Conservation (phyloP, 2,113 vertebrate genomes). For the Hypocryptadius cinnamomeus region DNA sequence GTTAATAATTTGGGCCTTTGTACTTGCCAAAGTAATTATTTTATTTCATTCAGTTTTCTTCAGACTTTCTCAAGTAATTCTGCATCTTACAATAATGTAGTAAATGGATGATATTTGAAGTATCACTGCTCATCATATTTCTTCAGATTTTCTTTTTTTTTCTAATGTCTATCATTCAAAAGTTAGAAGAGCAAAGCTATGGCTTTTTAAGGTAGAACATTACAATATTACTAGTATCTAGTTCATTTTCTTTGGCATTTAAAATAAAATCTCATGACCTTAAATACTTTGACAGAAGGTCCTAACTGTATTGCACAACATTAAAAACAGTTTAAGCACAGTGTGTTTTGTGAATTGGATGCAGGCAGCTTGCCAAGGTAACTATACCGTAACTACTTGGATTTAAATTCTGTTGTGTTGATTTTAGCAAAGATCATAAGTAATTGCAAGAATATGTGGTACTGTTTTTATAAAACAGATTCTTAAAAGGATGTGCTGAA, state of each 20-base stretch:
- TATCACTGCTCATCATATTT: background rate
- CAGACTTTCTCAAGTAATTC: background rate
- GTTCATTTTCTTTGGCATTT: conserved; percentile 46
- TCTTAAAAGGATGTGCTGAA: background rate
- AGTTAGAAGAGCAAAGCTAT: background rate
- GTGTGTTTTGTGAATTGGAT: conserved; percentile 38
- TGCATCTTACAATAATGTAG: background rate
- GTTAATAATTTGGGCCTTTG: background rate
- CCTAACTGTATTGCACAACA: conserved; percentile 29
- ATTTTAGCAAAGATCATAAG: conserved; percentile 27
- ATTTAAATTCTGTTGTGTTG: conserved; percentile 30
- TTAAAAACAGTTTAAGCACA: conserved; percentile 43
- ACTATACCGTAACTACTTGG: conserved; percentile 9
- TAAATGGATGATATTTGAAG: background rate
- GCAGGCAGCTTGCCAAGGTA: conserved; percentile 40
- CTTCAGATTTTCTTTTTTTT: background rate
- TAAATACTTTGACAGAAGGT: conserved; percentile 31
- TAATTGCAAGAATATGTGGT: background rate
- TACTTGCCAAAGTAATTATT: background rate
- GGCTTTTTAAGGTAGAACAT: conserved; percentile 9
- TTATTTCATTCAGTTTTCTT: background rate
- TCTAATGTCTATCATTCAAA: background rate
- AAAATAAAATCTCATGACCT: conserved; percentile 60
- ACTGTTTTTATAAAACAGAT: conserved; percentile 5
- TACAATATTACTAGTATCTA: background rate